Conservation (phyloP, 2,113 vertebrate species). For the Albula goreensis region DNA sequence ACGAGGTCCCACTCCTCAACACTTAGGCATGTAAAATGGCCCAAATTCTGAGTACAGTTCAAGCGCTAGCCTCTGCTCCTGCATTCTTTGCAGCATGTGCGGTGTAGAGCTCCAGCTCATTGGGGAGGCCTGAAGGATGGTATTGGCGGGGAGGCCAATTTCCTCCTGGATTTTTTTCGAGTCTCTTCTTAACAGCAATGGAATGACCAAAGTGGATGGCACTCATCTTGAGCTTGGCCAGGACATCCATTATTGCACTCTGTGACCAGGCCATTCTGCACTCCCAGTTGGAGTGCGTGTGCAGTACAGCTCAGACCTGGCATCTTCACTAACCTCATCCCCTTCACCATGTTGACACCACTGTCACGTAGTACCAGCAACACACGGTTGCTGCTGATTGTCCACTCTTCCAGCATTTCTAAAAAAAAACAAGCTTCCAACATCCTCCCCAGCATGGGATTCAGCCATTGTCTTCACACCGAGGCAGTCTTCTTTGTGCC, state of each 20-base stretch:
- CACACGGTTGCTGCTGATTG: constrained; percentile 16
- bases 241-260: constrained; percentile 21
- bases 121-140: constrained; percentile 20
- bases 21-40: not conserved
- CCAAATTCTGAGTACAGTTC: constrained; percentile 6
- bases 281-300: constrained; percentile 23
- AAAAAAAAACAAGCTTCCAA: too few species aligned
- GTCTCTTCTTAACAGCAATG: constrained; percentile 24
- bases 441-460: too few species aligned
- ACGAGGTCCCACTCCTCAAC: constrained; percentile 21
- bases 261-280: constrained; percentile 27
- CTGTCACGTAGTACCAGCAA: constrained; percentile 26
- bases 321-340: constrained; percentile 21
- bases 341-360: constrained; percentile 29
- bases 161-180: constrained; percentile 20
- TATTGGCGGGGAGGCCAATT: constrained; percentile 15
- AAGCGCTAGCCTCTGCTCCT: constrained; percentile 6
- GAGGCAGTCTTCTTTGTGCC: too few species aligned
- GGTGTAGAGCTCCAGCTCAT: constrained; percentile 15
- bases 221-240: not conserved
- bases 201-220: constrained; percentile 28
- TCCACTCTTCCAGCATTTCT: constrained; percentile 7
- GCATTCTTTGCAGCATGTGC: constrained; percentile 20
- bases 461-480: too few species aligned
- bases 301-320: constrained; percentile 28